Evolutionary conservation across 2,113 vertebrate genomes (phyloP).

Genomic region (Zosterops pallidus): DNA sequence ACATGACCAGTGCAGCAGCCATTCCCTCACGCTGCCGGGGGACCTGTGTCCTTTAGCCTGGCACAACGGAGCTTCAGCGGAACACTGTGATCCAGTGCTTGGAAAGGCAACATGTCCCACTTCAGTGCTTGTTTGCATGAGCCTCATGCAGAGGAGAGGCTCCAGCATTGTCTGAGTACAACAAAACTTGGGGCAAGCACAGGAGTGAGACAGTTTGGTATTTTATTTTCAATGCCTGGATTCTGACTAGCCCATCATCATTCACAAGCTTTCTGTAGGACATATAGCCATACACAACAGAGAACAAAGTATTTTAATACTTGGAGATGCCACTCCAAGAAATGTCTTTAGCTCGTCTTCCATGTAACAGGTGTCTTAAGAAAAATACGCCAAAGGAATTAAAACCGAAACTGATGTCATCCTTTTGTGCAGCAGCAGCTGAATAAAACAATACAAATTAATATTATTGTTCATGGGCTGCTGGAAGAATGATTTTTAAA

Average conservation of each 20-base stretch:
- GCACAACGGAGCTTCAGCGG: fast-evolving
- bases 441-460: neutral
- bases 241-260: neutral
- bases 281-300: neutral
- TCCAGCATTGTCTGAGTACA: neutral
- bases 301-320: neutral
- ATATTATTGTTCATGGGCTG: neutral
- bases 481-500: neutral
- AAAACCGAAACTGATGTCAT: neutral
- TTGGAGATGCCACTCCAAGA: neutral
- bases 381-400: neutral
- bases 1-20: fast-evolving
- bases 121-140: neutral
- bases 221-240: neutral
- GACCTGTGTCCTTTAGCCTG: neutral
- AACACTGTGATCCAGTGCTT: neutral
- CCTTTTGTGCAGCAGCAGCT: neutral
- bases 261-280: neutral
- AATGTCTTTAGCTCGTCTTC: neutral
- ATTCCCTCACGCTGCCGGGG: neutral
- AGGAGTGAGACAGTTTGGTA: neutral
- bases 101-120: neutral
- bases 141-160: neutral
- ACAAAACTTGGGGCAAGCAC: neutral
- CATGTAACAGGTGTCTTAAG: neutral